phyloP scores from a whole-genome alignment of 2,888 invertebrate species.

The Shargacucullia verbasci region DNA sequence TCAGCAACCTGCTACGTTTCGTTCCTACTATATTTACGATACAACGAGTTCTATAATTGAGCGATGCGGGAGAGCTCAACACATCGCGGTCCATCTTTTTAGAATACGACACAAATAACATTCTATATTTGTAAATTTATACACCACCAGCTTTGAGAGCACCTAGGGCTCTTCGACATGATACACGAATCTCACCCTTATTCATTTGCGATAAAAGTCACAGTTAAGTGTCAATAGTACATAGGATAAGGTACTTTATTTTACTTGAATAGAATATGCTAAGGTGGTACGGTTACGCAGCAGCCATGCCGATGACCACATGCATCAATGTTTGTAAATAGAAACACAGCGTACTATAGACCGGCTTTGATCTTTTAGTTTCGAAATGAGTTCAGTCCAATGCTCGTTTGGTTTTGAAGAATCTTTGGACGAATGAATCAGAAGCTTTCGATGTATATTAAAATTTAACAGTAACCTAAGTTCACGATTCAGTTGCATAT shows the following conservation, averaged over 20 bases:
- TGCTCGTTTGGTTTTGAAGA: constrained; percentile 62
- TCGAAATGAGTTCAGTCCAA: constrained; percentile 66
- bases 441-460: constrained; percentile 61
- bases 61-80: constrained; percentile 89
- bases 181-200: constrained; percentile 68
- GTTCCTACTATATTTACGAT: constrained; percentile 77
- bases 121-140: constrained; percentile 88
- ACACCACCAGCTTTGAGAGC: constrained; percentile 81
- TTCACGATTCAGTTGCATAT: constrained; percentile 42
- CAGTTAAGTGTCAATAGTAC: constrained; percentile 54
- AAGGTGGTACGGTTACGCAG: constrained; percentile 86
- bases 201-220: constrained; percentile 57
- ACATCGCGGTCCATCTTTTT: constrained; percentile 89
- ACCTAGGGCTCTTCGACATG: constrained; percentile 65
- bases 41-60: constrained; percentile 86
- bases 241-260: constrained; percentile 65
- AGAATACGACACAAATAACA: constrained; percentile 89
- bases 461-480: constrained; percentile 47
- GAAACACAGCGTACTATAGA: constrained; percentile 77
- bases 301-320: constrained; percentile 88
- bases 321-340: constrained; percentile 89
- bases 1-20: constrained; percentile 71
- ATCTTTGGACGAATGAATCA: constrained; percentile 49
- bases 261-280: constrained; percentile 79
- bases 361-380: constrained; percentile 71